phyloP scores from a whole-genome alignment of 1,140 invertebrate genomes.

The Atopsyche davidsoni region DNA sequence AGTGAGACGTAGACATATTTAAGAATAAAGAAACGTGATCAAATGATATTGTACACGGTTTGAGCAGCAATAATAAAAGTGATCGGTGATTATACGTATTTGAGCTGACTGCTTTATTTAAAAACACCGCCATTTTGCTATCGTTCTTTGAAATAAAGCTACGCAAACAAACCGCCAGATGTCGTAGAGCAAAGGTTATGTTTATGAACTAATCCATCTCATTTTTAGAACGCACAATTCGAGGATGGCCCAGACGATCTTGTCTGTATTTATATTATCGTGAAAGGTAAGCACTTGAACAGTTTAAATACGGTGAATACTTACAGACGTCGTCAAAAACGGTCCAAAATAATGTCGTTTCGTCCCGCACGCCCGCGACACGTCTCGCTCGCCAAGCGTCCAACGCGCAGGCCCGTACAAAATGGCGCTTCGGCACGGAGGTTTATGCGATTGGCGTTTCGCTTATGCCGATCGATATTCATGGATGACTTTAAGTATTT shows the following conservation, averaged over 20 bases:
- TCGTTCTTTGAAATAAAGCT: no score
- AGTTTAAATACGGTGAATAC: conserved; percentile 11
- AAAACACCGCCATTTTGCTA: no score
- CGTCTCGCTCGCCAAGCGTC: conserved; percentile 34
- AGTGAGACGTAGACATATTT: no score
- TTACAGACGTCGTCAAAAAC: conserved; percentile 7
- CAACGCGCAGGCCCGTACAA: conserved; percentile 38
- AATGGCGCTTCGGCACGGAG: conserved; percentile 45
- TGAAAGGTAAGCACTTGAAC: conserved; percentile 15
- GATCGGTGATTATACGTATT: no score
- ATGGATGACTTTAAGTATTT: conserved; percentile 48
- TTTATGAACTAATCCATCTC: conserved; percentile 25
- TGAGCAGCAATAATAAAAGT: no score
- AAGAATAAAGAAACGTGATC: no score
- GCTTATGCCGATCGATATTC: conserved; percentile 49
- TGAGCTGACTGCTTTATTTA: no score
- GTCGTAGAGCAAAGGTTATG: conserved; percentile 12
- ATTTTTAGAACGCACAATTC: conserved; percentile 22
- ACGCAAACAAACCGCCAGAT: no score
- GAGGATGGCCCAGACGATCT: conserved; percentile 16
- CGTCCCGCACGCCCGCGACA: conserved; percentile 40
- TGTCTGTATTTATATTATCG: conserved; percentile 5
- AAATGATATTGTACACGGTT: no score
- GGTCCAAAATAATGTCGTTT: conserved; percentile 29
- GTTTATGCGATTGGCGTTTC: conserved; percentile 45